These are phyloP conservation scores for Scomber scombrus DNA, from an alignment of 2,113 vertebrate species.

Conservation along the genomic window DNA sequence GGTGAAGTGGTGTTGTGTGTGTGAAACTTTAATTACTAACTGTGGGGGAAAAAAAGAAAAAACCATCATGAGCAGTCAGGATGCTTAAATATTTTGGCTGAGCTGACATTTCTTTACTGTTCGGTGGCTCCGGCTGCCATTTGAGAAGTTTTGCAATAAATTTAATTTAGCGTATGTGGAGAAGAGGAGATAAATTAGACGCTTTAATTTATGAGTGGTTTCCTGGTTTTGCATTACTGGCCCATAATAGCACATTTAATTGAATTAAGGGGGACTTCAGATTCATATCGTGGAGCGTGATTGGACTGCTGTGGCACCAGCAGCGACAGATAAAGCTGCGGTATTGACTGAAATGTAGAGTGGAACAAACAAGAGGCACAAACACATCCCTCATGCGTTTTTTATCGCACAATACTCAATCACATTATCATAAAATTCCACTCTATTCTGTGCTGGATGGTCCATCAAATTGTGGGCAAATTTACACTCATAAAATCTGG, in stretches of 20 bases:
- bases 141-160: slow-evolving; percentile 35
- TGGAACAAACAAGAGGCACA: slow-evolving; percentile 7
- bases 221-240: slow-evolving; percentile 44
- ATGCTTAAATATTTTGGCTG: slow-evolving; percentile 44
- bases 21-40: slow-evolving; percentile 33
- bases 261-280: slow-evolving; percentile 49
- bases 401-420: slow-evolving; percentile 31
- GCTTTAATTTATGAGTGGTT: slow-evolving; percentile 50
- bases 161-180: slow-evolving; percentile 42
- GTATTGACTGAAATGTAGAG: slow-evolving; percentile 8
- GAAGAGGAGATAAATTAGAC: slow-evolving; percentile 53
- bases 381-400: slow-evolving; percentile 15
- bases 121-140: slow-evolving; percentile 3
- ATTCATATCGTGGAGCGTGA: slow-evolving; percentile 32
- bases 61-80: slow-evolving; percentile 8
- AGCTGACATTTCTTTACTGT: slow-evolving; percentile 34
- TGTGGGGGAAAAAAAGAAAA: slow-evolving; percentile 23
- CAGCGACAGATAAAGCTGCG: slow-evolving; percentile 6
- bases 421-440: slow-evolving; percentile 53
- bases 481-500: slow-evolving; percentile 42
- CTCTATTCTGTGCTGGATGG: slow-evolving; percentile 2
- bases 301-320: slow-evolving; percentile 8
- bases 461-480: slow-evolving; percentile 17
- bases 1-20: slow-evolving; percentile 5
- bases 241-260: slow-evolving; percentile 52